Conservation (phyloP, 2,888 invertebrate species). For the Tetanocera ferruginea region DNA sequence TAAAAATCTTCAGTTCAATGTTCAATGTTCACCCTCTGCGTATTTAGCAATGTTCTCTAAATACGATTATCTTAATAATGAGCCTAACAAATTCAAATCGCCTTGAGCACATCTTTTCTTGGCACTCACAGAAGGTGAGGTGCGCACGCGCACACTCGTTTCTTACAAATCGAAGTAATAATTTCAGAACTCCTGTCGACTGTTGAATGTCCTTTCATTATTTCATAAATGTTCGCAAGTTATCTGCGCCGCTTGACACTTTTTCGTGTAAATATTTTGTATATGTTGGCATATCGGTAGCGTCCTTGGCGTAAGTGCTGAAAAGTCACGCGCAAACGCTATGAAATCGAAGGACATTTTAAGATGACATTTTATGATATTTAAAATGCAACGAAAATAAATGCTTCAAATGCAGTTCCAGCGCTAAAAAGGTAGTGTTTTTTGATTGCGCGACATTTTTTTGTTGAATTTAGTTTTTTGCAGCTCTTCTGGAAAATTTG, state of each 20-base stretch:
- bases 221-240: slow-evolving; percentile 61
- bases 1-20: too few relatives aligned
- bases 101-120: slow-evolving; percentile 10
- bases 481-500: background rate
- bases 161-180: slow-evolving; percentile 31
- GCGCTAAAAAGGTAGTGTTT: too few relatives aligned
- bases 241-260: slow-evolving; percentile 63
- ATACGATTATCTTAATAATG: slow-evolving; percentile 20
- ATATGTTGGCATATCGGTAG: background rate
- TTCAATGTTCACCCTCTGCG: too few relatives aligned
- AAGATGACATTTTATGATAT: too few relatives aligned
- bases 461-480: background rate
- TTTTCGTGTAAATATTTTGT: slow-evolving; percentile 9
- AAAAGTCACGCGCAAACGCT: slow-evolving; percentile 1
- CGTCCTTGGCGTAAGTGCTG: background rate
- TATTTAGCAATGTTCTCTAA: background rate
- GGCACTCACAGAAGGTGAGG: slow-evolving; percentile 18
- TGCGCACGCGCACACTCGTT: slow-evolving; percentile 30
- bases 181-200: slow-evolving; percentile 50
- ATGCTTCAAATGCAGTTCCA: too few relatives aligned
- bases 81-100: background rate
- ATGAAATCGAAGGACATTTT: slow-evolving; percentile 3
- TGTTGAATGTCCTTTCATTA: slow-evolving; percentile 55
- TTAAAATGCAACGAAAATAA: too few relatives aligned
- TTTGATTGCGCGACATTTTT: background rate